Evolutionary conservation across 2,888 invertebrate genomes (phyloP).

Genomic region (Tetranychus piercei): DNA sequence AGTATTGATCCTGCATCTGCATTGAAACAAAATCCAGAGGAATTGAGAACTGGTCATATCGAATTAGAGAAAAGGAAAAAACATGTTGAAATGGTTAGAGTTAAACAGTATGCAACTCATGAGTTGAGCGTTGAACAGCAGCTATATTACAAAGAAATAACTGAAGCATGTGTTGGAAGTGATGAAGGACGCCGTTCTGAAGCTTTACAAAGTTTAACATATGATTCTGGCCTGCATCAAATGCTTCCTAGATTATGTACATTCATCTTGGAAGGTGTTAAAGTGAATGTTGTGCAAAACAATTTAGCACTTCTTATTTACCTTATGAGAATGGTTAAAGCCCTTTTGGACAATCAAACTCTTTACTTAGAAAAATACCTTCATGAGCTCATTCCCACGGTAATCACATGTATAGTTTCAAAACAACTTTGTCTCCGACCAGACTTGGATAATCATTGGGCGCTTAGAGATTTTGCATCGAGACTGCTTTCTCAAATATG

Average conservation of each 20-base stretch:
- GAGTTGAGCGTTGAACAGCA: conserved; percentile 94
- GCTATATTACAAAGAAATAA: conserved; percentile 92
- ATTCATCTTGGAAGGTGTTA: conserved; percentile 90
- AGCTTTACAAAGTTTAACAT: conserved; percentile 73
- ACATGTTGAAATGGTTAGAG: conserved; percentile 77
- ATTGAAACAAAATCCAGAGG: conserved; percentile 40
- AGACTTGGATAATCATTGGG: conserved; percentile 96
- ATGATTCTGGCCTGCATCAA: conserved; percentile 89
- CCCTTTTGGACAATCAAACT: conserved; percentile 80
- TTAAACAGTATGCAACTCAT: conserved; percentile 83
- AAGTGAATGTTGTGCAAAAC: conserved; percentile 92
- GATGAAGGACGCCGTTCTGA: conserved; percentile 78
- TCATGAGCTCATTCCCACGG: conserved; percentile 87
- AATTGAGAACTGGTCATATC: conserved; percentile 10
- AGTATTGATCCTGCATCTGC: conserved; percentile 75
- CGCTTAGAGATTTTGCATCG: conserved; percentile 85
- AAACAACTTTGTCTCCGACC: conserved; percentile 82
- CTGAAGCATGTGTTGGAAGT: conserved; percentile 93
- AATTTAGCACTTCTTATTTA: conserved; percentile 91
- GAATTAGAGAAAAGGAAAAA: conserved; percentile 33
- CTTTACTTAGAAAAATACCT: conserved; percentile 95
- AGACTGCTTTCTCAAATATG: conserved; percentile 80
- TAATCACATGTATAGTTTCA: conserved; percentile 88
- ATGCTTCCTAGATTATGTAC: conserved; percentile 93
- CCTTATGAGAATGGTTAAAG: conserved; percentile 95